Conservation (phyloP, 2,797 vertebrate species). For the Pyrocephalus nanus region DNA sequence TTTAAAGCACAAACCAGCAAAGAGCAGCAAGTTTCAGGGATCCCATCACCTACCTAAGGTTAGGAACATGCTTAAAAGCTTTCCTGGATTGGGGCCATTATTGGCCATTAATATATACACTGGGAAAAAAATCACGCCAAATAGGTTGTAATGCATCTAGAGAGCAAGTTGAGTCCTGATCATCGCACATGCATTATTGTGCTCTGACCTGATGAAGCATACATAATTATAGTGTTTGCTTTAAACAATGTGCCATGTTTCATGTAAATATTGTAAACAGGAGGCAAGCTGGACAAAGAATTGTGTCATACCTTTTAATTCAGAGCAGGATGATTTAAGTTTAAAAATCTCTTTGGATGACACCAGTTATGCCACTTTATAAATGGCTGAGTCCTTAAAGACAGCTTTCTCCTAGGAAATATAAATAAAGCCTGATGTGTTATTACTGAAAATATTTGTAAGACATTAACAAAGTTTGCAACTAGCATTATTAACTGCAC, state of each 20-base stretch:
- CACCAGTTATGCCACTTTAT: not conserved
- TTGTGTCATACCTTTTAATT: slow-evolving; percentile 12
- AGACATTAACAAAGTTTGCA: not conserved
- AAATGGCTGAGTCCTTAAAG: not conserved
- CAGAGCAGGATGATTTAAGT: not conserved
- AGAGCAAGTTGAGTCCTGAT: not conserved
- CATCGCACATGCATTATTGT: not conserved
- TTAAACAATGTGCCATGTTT: slow-evolving; percentile 23
- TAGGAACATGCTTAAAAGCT: not conserved
- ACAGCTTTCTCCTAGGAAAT: not conserved
- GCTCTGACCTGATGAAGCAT: slow-evolving; percentile 7
- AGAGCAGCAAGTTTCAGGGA: not conserved
- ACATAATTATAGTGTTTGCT: not conserved
- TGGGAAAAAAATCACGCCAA: not conserved
- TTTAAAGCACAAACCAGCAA: not conserved
- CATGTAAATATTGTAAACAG: not conserved
- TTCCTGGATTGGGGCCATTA: slow-evolving; percentile 15
- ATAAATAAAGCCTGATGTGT: not conserved
- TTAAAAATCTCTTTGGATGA: not conserved
- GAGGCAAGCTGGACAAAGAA: slow-evolving; percentile 2
- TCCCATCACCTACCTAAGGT: not conserved
- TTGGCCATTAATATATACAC: not conserved
- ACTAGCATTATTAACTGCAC: not conserved
- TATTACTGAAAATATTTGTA: slow-evolving; percentile 12
- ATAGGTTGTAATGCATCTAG: not conserved